phyloP scores from a whole-genome alignment of 2,113 vertebrate species.

The human (Homo sapiens) region DNA sequence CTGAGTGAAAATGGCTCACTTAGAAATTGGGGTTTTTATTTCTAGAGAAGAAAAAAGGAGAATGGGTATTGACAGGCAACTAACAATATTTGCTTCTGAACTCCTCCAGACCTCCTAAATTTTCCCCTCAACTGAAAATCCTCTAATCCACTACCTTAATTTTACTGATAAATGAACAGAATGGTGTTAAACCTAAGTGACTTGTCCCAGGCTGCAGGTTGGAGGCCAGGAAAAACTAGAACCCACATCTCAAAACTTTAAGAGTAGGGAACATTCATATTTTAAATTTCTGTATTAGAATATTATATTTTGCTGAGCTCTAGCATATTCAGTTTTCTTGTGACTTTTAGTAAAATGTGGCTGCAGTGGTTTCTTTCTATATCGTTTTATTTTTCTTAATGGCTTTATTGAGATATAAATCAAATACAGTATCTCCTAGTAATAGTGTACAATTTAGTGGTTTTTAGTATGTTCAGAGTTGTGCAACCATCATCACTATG shows the following conservation, averaged over 20 bases:
- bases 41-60: background rate
- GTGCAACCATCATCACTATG: background rate
- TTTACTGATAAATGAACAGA: background rate
- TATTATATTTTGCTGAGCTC: background rate
- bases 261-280: background rate
- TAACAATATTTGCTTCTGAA: background rate
- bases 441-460: background rate
- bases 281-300: conserved; percentile 2
- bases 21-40: background rate
- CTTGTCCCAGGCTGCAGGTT: background rate
- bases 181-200: background rate
- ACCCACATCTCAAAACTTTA: background rate
- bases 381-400: conserved; percentile 1
- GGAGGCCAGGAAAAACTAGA: background rate
- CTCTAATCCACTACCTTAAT: background rate
- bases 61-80: background rate
- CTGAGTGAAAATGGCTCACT: background rate
- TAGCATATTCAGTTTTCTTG: background rate
- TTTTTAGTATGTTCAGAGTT: background rate
- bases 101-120: background rate
- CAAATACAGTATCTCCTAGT: background rate
- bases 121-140: background rate
- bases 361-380: background rate
- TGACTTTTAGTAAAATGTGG: background rate
- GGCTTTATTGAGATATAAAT: background rate